A percentile compares a stretch with the other conserved stretches of the same genome.
Evolutionary conservation across 2,113 vertebrate genomes (phyloP).

Genomic region (Coturnix japonica): DNA sequence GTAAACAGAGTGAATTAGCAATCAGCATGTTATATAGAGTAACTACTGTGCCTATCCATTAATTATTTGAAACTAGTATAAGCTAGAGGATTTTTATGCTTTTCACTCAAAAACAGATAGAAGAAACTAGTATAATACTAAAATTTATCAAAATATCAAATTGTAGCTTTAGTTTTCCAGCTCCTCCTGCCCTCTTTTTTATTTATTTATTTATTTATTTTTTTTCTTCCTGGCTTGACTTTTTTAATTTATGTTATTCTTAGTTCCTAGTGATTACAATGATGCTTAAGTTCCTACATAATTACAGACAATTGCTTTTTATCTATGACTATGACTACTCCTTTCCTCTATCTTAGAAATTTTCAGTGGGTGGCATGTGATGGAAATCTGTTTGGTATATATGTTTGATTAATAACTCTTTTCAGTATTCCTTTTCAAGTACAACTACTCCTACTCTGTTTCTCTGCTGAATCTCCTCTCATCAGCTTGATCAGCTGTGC

Average conservation of each 20-base stretch:
- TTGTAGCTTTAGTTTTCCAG: neutral
- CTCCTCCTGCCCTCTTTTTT: neutral
- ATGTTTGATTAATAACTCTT: neutral
- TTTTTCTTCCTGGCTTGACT: neutral
- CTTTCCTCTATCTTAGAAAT: neutral
- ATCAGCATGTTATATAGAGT: neutral
- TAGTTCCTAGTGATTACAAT: neutral
- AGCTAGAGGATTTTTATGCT: neutral
- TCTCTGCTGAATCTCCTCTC: neutral
- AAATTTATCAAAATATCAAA: neutral
- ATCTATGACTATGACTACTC: too few relatives aligned
- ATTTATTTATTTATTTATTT: neutral
- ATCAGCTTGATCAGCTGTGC: neutral
- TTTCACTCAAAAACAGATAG: neutral
- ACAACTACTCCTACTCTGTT: neutral
- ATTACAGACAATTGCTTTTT: neutral
- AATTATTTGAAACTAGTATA: accelerated
- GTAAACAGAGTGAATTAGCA: neutral
- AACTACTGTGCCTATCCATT: neutral
- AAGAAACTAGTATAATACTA: neutral
- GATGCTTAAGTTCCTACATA: neutral
- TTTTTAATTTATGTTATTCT: neutral
- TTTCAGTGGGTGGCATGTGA: neutral
- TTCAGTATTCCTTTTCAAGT: neutral
- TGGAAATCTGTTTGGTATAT: neutral